These are phyloP conservation scores for Elmis aenea DNA, from an alignment of 2,888 invertebrate species.

Conservation along the genomic window DNA sequence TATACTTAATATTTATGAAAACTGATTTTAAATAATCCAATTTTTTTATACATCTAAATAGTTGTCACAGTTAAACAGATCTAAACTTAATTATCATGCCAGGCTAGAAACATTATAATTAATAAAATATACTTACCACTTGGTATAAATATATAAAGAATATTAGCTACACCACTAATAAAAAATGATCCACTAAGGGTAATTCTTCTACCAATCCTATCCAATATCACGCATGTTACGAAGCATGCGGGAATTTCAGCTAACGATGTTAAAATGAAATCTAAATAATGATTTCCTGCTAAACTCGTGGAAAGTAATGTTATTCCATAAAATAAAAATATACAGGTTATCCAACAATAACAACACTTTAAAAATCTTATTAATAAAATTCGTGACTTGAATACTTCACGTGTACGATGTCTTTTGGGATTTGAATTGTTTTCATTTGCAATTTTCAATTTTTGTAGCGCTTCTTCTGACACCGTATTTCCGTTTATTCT, in stretches of 20 bases:
- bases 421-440: conserved; percentile 9
- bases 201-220: conserved; percentile 59
- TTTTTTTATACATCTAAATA: no score
- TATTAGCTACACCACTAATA: conserved; percentile 57
- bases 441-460: conserved; percentile 23
- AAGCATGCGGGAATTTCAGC: conserved; percentile 73
- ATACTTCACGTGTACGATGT: conserved; percentile 40
- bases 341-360: conserved; percentile 76
- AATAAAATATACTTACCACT: conserved; percentile 42
- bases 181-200: conserved; percentile 60
- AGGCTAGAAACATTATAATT: no score
- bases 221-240: conserved; percentile 57
- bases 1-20: no score
- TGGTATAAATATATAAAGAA: conserved; percentile 56
- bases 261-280: conserved; percentile 64
- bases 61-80: no score
- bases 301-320: conserved; percentile 72
- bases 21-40: no score
- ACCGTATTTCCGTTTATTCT: conserved; percentile 51
- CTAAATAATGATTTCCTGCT: conserved; percentile 69
- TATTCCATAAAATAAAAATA: conserved; percentile 75
- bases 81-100: no score
- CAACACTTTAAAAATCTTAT: conserved; percentile 59
- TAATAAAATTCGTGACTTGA: conserved; percentile 52
- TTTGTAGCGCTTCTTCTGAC: conserved; percentile 36